Conservation (phyloP, 2,797 vertebrate genomes). For the Periparus ater region DNA sequence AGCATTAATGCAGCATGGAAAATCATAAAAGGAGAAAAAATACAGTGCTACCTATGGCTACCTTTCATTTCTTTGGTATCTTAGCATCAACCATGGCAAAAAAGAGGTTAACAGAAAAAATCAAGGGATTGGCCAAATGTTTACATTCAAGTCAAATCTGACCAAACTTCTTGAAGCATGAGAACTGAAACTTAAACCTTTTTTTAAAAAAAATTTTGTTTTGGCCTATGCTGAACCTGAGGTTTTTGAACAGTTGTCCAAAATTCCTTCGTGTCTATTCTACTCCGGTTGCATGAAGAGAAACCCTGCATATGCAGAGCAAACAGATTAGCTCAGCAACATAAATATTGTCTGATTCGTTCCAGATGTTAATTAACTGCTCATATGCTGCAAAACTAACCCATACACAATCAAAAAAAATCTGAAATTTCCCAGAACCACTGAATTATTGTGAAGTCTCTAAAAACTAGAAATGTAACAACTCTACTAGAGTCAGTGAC, state of each 20-base stretch:
- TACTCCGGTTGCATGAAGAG: not conserved
- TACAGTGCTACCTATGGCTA: not conserved
- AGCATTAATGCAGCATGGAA: not conserved
- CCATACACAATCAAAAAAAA: not conserved
- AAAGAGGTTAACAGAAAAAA: not conserved
- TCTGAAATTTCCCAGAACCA: not conserved
- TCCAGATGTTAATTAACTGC: not conserved
- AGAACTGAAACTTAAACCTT: not conserved
- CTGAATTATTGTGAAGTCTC: not conserved
- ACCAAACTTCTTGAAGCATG: not conserved
- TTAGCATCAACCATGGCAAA: not conserved
- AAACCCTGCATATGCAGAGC: not conserved
- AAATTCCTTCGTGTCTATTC: not conserved
- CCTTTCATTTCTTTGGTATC: not conserved
- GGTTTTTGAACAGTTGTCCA: not conserved
- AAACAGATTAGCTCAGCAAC: not conserved
- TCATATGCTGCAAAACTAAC: not conserved
- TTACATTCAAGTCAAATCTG: not conserved
- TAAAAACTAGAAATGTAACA: not conserved
- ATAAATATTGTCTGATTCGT: not conserved
- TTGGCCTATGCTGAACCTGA: not conserved
- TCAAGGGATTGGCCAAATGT: not conserved
- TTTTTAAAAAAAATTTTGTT: not conserved
- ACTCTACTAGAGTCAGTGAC: not conserved
- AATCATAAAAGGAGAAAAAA: not conserved